Evolutionary conservation across 2,113 vertebrate species (phyloP), one percentile per base, ranked within the genome.

Genomic region (Brachyistius frenatus): DNA sequence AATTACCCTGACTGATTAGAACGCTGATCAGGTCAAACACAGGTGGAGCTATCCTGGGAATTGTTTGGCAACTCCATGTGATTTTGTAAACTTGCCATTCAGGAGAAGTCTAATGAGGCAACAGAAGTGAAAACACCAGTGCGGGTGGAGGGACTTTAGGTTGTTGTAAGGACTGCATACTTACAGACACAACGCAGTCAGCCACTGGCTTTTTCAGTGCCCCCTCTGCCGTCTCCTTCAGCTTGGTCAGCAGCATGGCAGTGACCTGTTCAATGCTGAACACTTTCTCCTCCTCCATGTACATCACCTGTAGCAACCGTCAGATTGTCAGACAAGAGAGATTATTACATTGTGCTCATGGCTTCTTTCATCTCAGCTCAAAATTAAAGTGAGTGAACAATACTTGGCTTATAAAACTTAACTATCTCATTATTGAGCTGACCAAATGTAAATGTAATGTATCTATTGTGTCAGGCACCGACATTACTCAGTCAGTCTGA

Each of bases 131-230:
- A 63, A 73, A 55, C 54, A 78, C n/a, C 2, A 47, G 46, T 56
- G 33, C 37, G 30, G 16, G 44, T 44, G 66, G 62, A 58, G 1
- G 44, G 14, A 35, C 54, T 55, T 62, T 36, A 31, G 15, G 10
- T 32, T 23, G 44, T 69, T 35, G 6, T 11, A 52, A 16, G 10
- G 23, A 23, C 8, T 36, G 32, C 2, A 58, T 35, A 97, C 98
- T 97, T 88, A 99, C 98, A 85, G 98, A 98, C 74, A 99, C 94
- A 58, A 99, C 98, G 76, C 98, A 99, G 89, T 99, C 97, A 41
- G 96, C 95, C 23, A 99, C 97, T 9, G 98, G 97, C 85, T 99
- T 99, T 93, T 99, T 99, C 62, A 99, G 94, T 0, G 96, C 96
- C 85, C 85, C 94, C 89, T 99, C 98, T 9, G 97, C 97, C 0